Percentiles rank a stretch among this genome's conserved stretches.
These are phyloP conservation scores for Trissolcus japonicus DNA, from an alignment of 2,888 invertebrate genomes.

Conservation along the genomic window DNA sequence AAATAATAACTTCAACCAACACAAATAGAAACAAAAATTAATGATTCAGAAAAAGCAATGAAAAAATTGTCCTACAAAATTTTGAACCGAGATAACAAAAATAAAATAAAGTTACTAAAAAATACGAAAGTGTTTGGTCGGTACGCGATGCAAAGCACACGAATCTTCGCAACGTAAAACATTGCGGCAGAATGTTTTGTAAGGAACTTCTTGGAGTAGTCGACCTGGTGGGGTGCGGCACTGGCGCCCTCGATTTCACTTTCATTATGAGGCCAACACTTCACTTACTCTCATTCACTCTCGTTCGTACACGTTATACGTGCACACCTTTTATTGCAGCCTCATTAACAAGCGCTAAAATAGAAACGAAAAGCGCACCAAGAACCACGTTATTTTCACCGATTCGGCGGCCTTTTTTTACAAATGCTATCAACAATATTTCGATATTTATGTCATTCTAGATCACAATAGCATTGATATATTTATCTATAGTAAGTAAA, in stretches of 20 bases:
- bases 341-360: conserved; percentile 63
- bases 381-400: conserved; percentile 2
- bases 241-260: conserved; percentile 74
- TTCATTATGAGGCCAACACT: conserved; percentile 73
- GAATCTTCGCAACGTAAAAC: conserved; percentile 46
- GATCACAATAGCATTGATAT: too few species aligned
- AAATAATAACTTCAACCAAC: too few species aligned
- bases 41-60: background rate
- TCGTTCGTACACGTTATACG: conserved; percentile 63
- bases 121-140: conserved; percentile 22
- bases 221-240: conserved; percentile 63
- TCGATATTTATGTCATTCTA: background rate
- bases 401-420: conserved; percentile 19
- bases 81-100: background rate
- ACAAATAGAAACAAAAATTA: background rate
- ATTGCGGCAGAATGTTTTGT: conserved; percentile 51
- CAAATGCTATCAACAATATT: background rate
- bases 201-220: conserved; percentile 46
- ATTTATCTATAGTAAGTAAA: too few species aligned
- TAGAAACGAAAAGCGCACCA: conserved; percentile 56
- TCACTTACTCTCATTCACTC: conserved; percentile 71
- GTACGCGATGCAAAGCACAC: conserved; percentile 19
- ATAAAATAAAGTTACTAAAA: conserved; percentile 3
- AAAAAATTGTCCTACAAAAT: background rate
- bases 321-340: conserved; percentile 63